Percentiles rank a stretch among this genome's conserved stretches.
phyloP scores from a whole-genome alignment of 2,113 vertebrate genomes.

The Ibidorhyncha struthersii region DNA sequence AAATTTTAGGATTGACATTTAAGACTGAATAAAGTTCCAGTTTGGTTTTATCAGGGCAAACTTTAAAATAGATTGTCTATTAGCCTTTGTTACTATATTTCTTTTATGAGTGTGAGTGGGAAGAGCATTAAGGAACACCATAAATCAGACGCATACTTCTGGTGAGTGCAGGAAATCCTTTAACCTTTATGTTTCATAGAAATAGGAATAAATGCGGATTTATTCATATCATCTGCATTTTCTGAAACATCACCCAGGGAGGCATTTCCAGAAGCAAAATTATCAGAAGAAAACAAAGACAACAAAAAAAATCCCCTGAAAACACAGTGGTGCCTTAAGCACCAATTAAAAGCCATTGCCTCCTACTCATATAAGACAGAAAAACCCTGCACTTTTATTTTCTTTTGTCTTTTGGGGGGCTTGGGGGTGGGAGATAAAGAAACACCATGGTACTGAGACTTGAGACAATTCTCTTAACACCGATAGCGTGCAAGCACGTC shows the following conservation, averaged over 20 bases:
- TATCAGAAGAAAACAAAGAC: background rate
- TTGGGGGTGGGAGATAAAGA: background rate
- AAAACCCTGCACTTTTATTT: background rate
- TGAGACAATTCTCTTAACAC: background rate
- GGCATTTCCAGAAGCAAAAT: background rate
- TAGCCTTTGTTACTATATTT: background rate
- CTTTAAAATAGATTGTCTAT: slow-evolving; percentile 8
- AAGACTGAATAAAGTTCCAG: slow-evolving; percentile 30
- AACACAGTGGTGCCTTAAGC: background rate
- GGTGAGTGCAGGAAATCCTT: slow-evolving; percentile 32
- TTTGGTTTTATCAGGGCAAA: slow-evolving; percentile 26
- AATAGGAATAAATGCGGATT: slow-evolving; percentile 9
- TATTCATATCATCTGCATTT: background rate
- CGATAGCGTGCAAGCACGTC: background rate
- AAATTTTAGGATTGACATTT: slow-evolving; percentile 30
- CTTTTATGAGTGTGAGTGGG: background rate
- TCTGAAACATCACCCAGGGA: background rate
- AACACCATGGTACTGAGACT: background rate
- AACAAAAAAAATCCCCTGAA: background rate
- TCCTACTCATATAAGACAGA: background rate
- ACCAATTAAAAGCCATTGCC: background rate
- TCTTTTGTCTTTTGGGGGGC: background rate
- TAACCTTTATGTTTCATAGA: background rate
- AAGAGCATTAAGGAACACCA: background rate
- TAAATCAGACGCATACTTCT: slow-evolving; percentile 39